Conservation (phyloP, 1,140 invertebrate genomes). For the Drosophila bipectinata region DNA sequence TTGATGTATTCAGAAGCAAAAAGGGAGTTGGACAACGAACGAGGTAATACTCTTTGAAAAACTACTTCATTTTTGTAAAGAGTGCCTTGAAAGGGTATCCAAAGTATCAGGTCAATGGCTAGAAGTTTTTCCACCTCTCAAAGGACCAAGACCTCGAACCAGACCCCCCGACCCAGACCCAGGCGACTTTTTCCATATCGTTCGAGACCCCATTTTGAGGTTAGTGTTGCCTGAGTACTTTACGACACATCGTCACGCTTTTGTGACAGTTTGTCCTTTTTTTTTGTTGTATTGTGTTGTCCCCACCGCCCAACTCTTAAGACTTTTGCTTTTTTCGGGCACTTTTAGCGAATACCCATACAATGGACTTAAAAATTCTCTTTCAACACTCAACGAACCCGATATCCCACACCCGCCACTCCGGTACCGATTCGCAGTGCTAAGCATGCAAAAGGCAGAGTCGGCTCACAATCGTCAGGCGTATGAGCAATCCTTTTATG, state of each 20-base stretch:
- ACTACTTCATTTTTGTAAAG: neutral
- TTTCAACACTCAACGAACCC: constrained; percentile 64
- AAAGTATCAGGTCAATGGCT: neutral
- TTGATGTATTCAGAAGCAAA: constrained; percentile 55
- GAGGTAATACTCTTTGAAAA: constrained; percentile 3
- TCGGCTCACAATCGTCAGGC: constrained; percentile 51
- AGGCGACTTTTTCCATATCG: constrained; percentile 40
- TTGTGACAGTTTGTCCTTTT: constrained; percentile 82
- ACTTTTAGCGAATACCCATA: constrained; percentile 65
- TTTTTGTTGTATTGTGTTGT: constrained; percentile 17
- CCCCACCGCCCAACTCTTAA: constrained; percentile 48
- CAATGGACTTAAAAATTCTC: constrained; percentile 80
- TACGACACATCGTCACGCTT: constrained; percentile 83
- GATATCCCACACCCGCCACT: constrained; percentile 3
- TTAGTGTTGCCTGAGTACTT: constrained; percentile 66
- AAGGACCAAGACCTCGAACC: neutral
- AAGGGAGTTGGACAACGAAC: constrained; percentile 15
- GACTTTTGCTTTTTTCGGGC: constrained; percentile 53
- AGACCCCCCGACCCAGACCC: constrained; percentile 1
- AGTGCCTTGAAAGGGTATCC: neutral
- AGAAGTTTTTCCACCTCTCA: constrained; percentile 4
- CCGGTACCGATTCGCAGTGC: constrained; percentile 13
- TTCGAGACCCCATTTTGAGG: constrained; percentile 53
- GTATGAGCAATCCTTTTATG: constrained; percentile 83
- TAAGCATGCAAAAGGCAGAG: constrained; percentile 53